Base-by-base conservation (phyloP, 2,888 invertebrate genomes). In the Drosophila monieri region DNA sequence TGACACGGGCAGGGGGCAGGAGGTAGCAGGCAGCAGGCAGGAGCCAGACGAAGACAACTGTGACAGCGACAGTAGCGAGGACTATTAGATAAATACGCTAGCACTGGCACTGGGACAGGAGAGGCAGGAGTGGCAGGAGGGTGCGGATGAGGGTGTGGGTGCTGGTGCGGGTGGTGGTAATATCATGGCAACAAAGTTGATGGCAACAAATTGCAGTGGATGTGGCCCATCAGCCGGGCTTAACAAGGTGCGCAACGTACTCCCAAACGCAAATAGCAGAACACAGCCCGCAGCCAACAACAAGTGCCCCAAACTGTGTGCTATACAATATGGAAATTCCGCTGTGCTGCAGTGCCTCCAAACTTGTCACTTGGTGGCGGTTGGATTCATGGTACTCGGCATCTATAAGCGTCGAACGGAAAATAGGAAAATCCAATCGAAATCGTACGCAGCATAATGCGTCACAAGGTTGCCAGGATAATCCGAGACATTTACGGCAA, bases 31-130 rank as follows among this genome's bases (percentile, higher is more conserved):
- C 62, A 59, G 83, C 70, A 12, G 79, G 59, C 73, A 49, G 73
- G 69, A 70, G 64, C 76, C 81, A 81, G 85, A 85, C 80, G 74
- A 71, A 73, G 85, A 80, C 78, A 78, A 78, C 80, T 76, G 77
- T 77, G 80, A 84, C 80, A 80, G 78, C 64, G 58, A 62, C 70
- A 69, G 64, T 44, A 79, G 80, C 80, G 76, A 73, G 80, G 85
- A 80, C 85, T 80, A 85, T 84, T 81, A 81, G 80, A 81, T 84
- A 84, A 81, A 81, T 80, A 84, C 78, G 85, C 67, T 57, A 66
- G 70, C 15, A 59, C 18, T 53, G 67, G 54, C 30, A 37, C 21
- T 27, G n/a, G 32, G 37, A 14, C n/a, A 15, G 59, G 46, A 37
- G 46, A 6, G 35, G 27, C 4, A n/a, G 21, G 4, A 23, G 37